These are phyloP conservation scores for Polyommatus icarus DNA, from an alignment of 2,888 invertebrate genomes.

Conservation along the genomic window DNA sequence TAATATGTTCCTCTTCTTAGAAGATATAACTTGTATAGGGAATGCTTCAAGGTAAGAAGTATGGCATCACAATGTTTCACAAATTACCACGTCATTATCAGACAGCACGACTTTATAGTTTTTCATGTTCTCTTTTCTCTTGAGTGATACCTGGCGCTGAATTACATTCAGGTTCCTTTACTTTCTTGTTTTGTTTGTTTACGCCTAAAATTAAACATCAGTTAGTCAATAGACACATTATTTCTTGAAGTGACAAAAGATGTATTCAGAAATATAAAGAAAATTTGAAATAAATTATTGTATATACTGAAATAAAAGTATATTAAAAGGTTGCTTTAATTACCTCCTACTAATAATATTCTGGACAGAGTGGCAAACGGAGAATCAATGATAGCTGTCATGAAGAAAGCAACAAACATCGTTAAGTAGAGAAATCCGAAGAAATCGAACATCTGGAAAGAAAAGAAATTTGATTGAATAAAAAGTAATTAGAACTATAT, in stretches of 20 bases:
- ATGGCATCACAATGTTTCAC: too few relatives aligned
- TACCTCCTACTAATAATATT: slow-evolving; percentile 36
- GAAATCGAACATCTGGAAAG: slow-evolving; percentile 44
- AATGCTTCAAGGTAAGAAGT: too few relatives aligned
- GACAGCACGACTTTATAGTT: neutral
- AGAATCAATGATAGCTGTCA: slow-evolving; percentile 45
- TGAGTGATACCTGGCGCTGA: neutral
- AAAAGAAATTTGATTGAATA: neutral
- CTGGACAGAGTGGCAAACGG: slow-evolving; percentile 47
- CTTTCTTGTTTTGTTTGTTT: neutral
- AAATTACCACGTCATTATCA: neutral
- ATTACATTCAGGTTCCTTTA: neutral
- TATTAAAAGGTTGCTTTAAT: neutral
- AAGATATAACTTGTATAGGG: too few relatives aligned
- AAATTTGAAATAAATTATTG: too few relatives aligned
- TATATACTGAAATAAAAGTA: too few relatives aligned
- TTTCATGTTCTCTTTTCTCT: neutral
- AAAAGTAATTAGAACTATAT: too few relatives aligned
- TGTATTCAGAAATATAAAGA: too few relatives aligned
- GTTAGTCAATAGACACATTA: too few relatives aligned
- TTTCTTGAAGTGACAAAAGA: too few relatives aligned
- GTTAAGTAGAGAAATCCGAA: slow-evolving; percentile 42
- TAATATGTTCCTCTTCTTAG: too few relatives aligned
- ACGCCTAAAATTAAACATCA: neutral
- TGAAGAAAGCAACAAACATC: slow-evolving; percentile 41